These are phyloP conservation scores for Drosophila nannoptera DNA, from an alignment of 1,140 invertebrate genomes.

Conservation along the genomic window DNA sequence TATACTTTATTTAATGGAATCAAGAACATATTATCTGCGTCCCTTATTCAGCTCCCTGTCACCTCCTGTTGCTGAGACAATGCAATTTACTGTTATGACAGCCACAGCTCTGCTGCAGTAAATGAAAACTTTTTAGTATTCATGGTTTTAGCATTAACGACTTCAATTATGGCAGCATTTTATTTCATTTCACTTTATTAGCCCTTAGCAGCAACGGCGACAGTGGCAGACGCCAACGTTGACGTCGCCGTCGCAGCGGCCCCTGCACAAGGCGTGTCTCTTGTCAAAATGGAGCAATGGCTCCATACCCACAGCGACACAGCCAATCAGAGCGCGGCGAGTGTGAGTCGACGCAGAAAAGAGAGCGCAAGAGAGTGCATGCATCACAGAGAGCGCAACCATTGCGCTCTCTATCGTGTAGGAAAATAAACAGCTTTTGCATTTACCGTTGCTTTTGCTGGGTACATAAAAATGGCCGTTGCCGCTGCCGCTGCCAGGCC, in stretches of 20 bases:
- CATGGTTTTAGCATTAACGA: constrained; percentile 73
- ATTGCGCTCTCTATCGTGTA: constrained; percentile 6
- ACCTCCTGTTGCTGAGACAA: neutral
- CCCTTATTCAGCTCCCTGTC: neutral
- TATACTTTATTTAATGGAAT: too few species aligned
- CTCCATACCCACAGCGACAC: constrained; percentile 37
- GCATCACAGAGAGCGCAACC: constrained; percentile 16
- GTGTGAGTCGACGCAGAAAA: constrained; percentile 40
- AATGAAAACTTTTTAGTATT: constrained; percentile 71
- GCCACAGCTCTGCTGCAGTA: constrained; percentile 50
- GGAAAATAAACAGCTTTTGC: constrained; percentile 12
- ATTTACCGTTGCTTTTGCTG: constrained; percentile 13
- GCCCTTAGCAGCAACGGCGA: constrained; percentile 37
- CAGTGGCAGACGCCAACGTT: neutral
- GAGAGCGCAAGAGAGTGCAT: constrained; percentile 28
- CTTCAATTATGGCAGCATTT: constrained; percentile 70
- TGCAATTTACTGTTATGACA: constrained; percentile 34
- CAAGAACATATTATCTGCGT: too few species aligned
- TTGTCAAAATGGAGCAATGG: constrained; percentile 35
- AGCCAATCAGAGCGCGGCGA: constrained; percentile 45
- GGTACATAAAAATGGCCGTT: constrained; percentile 60
- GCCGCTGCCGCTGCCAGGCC: constrained; percentile 26
- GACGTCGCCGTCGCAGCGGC: constrained; percentile 8
- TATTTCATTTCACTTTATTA: constrained; percentile 65
- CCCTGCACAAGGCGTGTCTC: constrained; percentile 38